These are phyloP conservation scores for Gnathonemus longibarbis DNA, from an alignment of 2,113 vertebrate species.

Conservation along the genomic window DNA sequence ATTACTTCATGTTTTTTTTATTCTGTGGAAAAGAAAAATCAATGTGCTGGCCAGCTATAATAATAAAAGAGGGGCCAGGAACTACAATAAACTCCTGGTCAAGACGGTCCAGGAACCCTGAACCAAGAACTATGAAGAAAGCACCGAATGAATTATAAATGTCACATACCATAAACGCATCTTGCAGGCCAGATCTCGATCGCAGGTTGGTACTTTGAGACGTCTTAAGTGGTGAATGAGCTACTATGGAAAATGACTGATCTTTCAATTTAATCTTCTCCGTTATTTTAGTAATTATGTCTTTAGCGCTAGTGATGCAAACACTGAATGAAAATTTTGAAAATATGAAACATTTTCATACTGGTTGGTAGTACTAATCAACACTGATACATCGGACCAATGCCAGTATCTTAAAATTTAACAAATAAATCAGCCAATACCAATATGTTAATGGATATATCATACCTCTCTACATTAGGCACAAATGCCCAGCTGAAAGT, in stretches of 20 bases:
- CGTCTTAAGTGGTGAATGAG: background rate
- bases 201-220: background rate
- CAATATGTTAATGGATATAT: background rate
- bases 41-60: too few species aligned
- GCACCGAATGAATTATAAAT: background rate
- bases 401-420: background rate
- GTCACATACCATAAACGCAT: background rate
- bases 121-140: background rate
- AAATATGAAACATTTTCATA: background rate
- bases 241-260: background rate
- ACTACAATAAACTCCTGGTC: too few species aligned
- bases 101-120: too few species aligned
- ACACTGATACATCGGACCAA: background rate
- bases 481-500: background rate
- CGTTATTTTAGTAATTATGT: background rate
- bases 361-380: background rate
- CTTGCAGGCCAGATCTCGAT: background rate
- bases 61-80: too few species aligned
- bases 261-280: background rate
- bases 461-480: background rate
- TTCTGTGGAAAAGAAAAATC: too few species aligned
- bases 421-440: background rate
- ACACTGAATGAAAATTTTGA: background rate
- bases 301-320: background rate
- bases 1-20: too few species aligned